Base-by-base conservation (phyloP, 2,113 vertebrate genomes). In the Gila orcuttii region DNA sequence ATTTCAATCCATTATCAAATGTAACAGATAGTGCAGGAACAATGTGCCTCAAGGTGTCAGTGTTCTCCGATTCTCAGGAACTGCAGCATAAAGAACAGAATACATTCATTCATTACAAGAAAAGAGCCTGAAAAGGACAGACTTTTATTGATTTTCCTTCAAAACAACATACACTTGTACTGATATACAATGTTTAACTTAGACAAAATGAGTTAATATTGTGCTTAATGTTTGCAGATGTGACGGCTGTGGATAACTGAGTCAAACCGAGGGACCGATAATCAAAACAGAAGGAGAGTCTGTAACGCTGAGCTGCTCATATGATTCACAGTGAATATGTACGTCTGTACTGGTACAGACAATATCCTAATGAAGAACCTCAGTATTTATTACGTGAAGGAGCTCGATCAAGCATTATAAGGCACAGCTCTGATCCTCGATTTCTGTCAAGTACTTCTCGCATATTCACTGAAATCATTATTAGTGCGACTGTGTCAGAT, bases 261-360 rank as follows among this genome's bases (percentile, higher is more conserved):
- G 23, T 39, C 71, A 47, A 47, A 75, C 5, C n/a, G 42, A 19
- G 7, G 31, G 66, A 36, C 31, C 3, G 15, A 36, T 1, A 4
- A 69, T 69, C 1, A 36, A 33, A 73, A 73, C 33, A 74, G 42
- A 47, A 74, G 36, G 71, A 75, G 73, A 75, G 73, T 7, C 73
- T 75, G 73, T 47, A 47, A 75, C 10, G 11, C 73, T 75, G 73
- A 75, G 73, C 21, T 75, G 73, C 73, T 47, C 42, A 2, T 75
- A 47, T 75, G 36, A 42, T 6, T 76, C 74, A 76, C 19, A 76
- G 42, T 76, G 45, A 76, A 50, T 9, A 52, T 52, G 3, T 76
- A 8, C 15, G 25, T 76, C 74, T 76, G 6, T 76, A 76, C 3
- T 76, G 73, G 73, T 76, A 76, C 45, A 28, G 45, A 76, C 23